These are phyloP conservation scores for Eriocheir sinensis DNA, from an alignment of 1,140 invertebrate species.

Conservation along the genomic window DNA sequence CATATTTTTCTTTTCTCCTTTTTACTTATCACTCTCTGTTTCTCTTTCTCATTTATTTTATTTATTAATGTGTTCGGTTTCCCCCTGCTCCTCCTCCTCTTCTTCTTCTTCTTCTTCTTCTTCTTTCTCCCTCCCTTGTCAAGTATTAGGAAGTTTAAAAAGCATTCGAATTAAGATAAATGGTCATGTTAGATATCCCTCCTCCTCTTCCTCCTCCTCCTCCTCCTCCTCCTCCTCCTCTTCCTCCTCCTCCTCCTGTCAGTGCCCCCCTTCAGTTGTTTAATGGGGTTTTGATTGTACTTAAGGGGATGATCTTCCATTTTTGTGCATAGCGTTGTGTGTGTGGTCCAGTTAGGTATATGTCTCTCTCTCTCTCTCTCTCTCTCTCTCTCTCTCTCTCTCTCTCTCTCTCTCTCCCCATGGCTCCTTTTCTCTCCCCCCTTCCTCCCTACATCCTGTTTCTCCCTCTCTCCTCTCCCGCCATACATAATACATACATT, in stretches of 20 bases:
- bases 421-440: neutral
- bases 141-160: neutral
- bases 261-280: no score
- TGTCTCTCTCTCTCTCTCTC: no score
- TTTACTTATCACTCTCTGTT: neutral
- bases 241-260: neutral
- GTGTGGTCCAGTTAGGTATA: no score
- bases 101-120: neutral
- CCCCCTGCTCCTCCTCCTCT: neutral
- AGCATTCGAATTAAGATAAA: neutral
- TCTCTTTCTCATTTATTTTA: neutral
- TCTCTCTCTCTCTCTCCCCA: conserved; percentile 1
- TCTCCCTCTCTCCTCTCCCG: neutral
- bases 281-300: no score
- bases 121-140: neutral
- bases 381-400: neutral
- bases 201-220: neutral
- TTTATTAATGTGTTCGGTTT: neutral
- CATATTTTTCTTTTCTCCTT: neutral
- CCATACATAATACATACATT: neutral
- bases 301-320: no score
- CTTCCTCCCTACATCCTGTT: neutral
- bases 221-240: neutral
- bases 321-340: no score
- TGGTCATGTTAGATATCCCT: neutral